phyloP scores from a whole-genome alignment of 2,113 vertebrate species.

The Cyprinus carpio region DNA sequence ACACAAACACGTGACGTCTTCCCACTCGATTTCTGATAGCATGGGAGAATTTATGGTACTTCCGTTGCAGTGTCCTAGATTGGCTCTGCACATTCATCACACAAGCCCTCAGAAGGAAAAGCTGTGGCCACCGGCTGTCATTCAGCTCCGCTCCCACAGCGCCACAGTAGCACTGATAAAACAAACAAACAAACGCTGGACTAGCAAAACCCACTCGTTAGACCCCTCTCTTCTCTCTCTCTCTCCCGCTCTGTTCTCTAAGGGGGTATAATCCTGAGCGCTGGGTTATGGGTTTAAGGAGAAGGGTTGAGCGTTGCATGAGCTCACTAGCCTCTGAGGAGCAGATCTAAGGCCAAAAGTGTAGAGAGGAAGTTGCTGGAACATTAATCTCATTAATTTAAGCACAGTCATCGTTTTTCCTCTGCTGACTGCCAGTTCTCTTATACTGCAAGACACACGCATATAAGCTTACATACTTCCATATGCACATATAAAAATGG shows the following conservation, averaged over 20 bases:
- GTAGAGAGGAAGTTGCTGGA: slow-evolving; percentile 45
- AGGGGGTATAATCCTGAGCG: slow-evolving; percentile 62
- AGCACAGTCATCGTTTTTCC: slow-evolving; percentile 59
- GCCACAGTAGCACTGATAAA: slow-evolving; percentile 72
- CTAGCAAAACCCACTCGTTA: slow-evolving; percentile 66
- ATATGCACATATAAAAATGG: not conserved
- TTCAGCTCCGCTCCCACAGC: slow-evolving; percentile 68
- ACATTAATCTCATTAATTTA: slow-evolving; percentile 67
- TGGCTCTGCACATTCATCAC: slow-evolving; percentile 79
- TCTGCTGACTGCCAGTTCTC: slow-evolving; percentile 35
- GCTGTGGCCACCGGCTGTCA: slow-evolving; percentile 73
- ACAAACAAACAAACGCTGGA: slow-evolving; percentile 69
- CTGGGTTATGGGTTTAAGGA: slow-evolving; percentile 64
- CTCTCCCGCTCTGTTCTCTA: slow-evolving; percentile 47
- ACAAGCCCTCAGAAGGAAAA: slow-evolving; percentile 67
- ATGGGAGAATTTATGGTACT: slow-evolving; percentile 81
- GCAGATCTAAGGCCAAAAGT: slow-evolving; percentile 63
- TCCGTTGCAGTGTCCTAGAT: slow-evolving; percentile 80
- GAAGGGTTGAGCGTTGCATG: slow-evolving; percentile 56
- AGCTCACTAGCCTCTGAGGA: slow-evolving; percentile 62
- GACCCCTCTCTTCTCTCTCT: slow-evolving; percentile 50
- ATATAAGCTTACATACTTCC: not conserved
- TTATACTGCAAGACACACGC: not conserved
- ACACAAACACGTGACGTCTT: slow-evolving; percentile 63
- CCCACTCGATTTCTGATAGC: slow-evolving; percentile 61